Evolutionary conservation across 1,140 invertebrate species (phyloP), one percentile per base, ranked within the genome.

Genomic region (Epicauta chinensis): DNA sequence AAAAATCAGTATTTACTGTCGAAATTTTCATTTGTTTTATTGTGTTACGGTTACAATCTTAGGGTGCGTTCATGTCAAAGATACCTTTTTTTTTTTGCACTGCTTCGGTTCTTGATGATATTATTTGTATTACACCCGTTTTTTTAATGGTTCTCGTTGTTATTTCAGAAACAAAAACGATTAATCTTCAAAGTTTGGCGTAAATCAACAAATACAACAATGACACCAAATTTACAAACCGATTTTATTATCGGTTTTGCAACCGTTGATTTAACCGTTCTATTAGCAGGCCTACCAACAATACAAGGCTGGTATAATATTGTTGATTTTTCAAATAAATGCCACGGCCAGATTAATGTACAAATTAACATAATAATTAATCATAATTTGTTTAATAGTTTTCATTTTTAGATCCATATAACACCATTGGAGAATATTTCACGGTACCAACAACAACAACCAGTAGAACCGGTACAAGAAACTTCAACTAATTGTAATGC

Each of bases 241-340:
- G 78, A 75, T 63, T 66, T 69, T 35, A 74, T 81, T 1, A 71
- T 82, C 35, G 81, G 81, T 14, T 80, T 81, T 62, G 73, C 78
- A 16, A 74, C 78, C 12, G 62, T 82, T 23, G 79, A 82, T 72
- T 67, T 82, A 29, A 78, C 73, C 10, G 68, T 74, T 23, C 62
- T 81, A n/a, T 50, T 71, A 2, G 64, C 68, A 35, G 77, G 76
- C 11, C 71, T 76, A 57, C 70, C 77, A 14, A 69, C 68, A 40
- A 65, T 81, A 35, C 75, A 73, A 40, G 80, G 80, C 10, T 81
- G 78, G 77, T 81, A 80, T 61, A 78, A 81, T 61, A 78, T 82
- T 38, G 73, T 80, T 2, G 79, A 81, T 55, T 80, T 80, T 50
- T 73, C 71, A 53, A 78, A 77, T 12, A 76, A 76, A 53, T 77